These are phyloP conservation scores for Pomacea maculata DNA, from an alignment of 1,140 invertebrate species.

Conservation along the genomic window DNA sequence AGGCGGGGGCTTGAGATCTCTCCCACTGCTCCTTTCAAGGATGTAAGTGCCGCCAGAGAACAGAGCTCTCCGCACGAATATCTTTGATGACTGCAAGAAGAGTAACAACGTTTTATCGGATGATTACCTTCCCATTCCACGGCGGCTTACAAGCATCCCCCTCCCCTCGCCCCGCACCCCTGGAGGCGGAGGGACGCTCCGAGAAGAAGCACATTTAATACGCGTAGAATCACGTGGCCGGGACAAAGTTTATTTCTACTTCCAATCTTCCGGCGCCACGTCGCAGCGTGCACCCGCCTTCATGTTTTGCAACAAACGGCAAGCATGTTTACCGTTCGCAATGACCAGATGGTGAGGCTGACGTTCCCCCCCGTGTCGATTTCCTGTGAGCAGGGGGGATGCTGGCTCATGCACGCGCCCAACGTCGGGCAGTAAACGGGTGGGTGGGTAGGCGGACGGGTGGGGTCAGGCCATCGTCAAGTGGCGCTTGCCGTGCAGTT, in stretches of 20 bases:
- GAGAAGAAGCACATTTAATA: not conserved
- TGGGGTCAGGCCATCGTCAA: no score
- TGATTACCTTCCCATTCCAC: not conserved
- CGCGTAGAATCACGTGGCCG: not conserved
- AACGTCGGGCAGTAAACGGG: not conserved
- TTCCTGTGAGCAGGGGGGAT: not conserved
- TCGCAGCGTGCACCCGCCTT: not conserved
- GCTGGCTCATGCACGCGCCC: not conserved
- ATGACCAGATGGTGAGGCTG: slow-evolving; percentile 18
- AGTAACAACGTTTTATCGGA: no score
- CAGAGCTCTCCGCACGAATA: no score
- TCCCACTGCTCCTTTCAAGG: no score
- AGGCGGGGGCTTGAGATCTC: no score
- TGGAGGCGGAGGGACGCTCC: not conserved
- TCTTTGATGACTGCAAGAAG: no score
- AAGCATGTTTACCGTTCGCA: slow-evolving; percentile 9
- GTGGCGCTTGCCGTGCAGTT: no score
- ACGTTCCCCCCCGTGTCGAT: slow-evolving; percentile 10
- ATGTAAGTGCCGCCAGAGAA: no score
- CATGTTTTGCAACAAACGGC: slow-evolving; percentile 17
- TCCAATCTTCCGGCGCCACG: slow-evolving; percentile 3
- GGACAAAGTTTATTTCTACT: slow-evolving; percentile 16
- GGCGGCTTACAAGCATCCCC: not conserved
- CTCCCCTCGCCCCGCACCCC: not conserved
- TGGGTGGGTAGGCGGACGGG: no score